A percentile compares a stretch with the other conserved stretches of the same genome.
Evolutionary conservation across 2,888 invertebrate species (phyloP).

Genomic region (Cotesia congregata): DNA sequence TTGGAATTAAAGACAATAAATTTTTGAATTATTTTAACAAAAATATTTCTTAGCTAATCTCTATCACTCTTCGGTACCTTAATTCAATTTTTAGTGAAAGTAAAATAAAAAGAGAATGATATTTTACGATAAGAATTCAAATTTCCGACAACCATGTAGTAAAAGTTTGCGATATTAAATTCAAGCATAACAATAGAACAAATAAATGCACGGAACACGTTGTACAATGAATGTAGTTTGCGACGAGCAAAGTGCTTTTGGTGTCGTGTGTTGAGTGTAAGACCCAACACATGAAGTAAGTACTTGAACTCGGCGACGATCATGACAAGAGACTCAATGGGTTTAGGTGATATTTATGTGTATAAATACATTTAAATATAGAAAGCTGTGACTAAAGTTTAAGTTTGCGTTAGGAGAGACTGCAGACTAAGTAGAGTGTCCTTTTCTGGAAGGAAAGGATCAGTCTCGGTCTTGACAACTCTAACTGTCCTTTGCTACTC

Average conservation of each 20-base stretch:
- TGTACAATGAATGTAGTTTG: slow-evolving; percentile 22
- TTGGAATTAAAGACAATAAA: no score
- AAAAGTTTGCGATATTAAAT: neutral
- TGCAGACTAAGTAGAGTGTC: no score
- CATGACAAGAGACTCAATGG: slow-evolving; percentile 21
- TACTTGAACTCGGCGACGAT: neutral
- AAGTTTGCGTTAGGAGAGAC: neutral
- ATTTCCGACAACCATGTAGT: neutral
- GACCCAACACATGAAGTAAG: neutral
- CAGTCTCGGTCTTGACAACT: neutral
- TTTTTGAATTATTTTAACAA: no score
- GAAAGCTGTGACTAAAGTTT: neutral
- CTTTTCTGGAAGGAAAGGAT: no score
- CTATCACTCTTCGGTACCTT: no score
- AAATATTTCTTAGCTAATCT: no score
- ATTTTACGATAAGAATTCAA: no score
- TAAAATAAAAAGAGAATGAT: no score
- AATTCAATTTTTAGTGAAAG: no score
- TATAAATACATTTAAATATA: slow-evolving; percentile 1
- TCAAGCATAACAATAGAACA: neutral
- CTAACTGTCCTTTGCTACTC: neutral
- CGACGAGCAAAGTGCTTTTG: slow-evolving; percentile 4
- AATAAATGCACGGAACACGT: slow-evolving; percentile 16
- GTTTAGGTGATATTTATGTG: slow-evolving; percentile 10
- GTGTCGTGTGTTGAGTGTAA: slow-evolving; percentile 6